A percentile compares a stretch with the other conserved stretches of the same genome.
Conservation (phyloP, 2,797 vertebrate species). For the Peromyscus eremicus region DNA sequence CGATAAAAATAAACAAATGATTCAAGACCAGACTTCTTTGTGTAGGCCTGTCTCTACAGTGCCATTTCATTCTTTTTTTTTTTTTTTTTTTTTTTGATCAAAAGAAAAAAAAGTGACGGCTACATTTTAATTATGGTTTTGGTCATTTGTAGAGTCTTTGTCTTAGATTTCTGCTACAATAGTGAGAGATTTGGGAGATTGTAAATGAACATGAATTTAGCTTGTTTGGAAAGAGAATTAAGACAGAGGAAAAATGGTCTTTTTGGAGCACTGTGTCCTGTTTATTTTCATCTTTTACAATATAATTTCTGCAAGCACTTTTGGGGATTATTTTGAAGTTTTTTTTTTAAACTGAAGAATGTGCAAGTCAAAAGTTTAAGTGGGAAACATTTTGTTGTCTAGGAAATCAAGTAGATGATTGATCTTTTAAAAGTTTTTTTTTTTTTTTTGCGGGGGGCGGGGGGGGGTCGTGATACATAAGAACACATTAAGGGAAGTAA, state of each 20-base stretch:
- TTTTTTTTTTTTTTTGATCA: constrained; percentile 3
- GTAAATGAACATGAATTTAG: constrained; percentile 74
- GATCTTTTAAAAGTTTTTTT: constrained; percentile 42
- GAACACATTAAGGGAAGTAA: constrained; percentile 57
- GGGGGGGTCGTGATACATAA: constrained; percentile 49
- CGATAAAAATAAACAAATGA: constrained; percentile 64
- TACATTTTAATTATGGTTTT: constrained; percentile 76
- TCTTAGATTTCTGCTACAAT: constrained; percentile 63
- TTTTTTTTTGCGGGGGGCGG: background rate
- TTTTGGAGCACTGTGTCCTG: constrained; percentile 43
- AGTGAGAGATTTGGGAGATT: constrained; percentile 74
- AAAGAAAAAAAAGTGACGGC: constrained; percentile 57
- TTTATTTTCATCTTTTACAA: constrained; percentile 62
- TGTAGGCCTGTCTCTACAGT: constrained; percentile 10
- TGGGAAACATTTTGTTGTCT: constrained; percentile 29
- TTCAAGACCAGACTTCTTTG: constrained; percentile 45
- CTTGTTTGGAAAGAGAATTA: constrained; percentile 74
- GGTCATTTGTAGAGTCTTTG: constrained; percentile 72
- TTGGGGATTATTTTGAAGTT: constrained; percentile 17
- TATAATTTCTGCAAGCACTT: constrained; percentile 63
- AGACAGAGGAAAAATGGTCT: constrained; percentile 63
- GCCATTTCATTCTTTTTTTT: constrained; percentile 69
- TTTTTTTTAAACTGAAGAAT: constrained; percentile 60
- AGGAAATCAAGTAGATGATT: constrained; percentile 54
- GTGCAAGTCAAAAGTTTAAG: constrained; percentile 56